Evolutionary conservation across 1,140 invertebrate species (phyloP), one percentile per base, ranked within the genome.

Genomic region (Saccostrea glomerata): DNA sequence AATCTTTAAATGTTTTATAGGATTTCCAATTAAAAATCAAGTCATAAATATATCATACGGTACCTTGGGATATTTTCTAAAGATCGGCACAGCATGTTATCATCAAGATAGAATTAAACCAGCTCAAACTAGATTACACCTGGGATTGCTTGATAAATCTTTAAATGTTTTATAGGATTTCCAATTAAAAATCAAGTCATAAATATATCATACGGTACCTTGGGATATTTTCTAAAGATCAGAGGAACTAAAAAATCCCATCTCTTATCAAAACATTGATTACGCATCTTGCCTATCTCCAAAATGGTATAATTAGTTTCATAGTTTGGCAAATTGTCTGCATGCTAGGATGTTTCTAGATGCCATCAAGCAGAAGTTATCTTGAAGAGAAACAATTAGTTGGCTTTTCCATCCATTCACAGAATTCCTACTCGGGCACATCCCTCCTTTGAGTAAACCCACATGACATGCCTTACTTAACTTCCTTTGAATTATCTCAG

Each of bases 351-450:
- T 77, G 70, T 77, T 77, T 63, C 58, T 63, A 25, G 70, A 36
- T 77, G 70, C 70, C 70, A 77, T 40, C 70, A 77, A 77, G 25
- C 23, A 30, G 25, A 25, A 25, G 70, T 77, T 77, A 77, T 77
- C 70, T 77, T 77, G 70, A 77, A 77, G 70, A 77, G 70, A 77
- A 77, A 36, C 23, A 77, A 77, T 77, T 77, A 77, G 70, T 77
- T 77, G 70, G 70, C 70, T 77, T 77, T 66, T 77, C 25, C 3
- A 25, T 77, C 70, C 70, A 77, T 77, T 77, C 70, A 77, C 70
- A 77, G 70, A 77, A 77, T 77, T 77, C 70, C 17, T 6, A 20
- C 58, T 63, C 58, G 1, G 15, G 15, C 70, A 77, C 30, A 77
- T 77, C 70, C 70, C 25, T 30, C 30, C 2, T 77, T 17, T 77